Evolutionary conservation across 2,797 vertebrate species (phyloP).

Genomic region (Pangasius mekongensis): DNA sequence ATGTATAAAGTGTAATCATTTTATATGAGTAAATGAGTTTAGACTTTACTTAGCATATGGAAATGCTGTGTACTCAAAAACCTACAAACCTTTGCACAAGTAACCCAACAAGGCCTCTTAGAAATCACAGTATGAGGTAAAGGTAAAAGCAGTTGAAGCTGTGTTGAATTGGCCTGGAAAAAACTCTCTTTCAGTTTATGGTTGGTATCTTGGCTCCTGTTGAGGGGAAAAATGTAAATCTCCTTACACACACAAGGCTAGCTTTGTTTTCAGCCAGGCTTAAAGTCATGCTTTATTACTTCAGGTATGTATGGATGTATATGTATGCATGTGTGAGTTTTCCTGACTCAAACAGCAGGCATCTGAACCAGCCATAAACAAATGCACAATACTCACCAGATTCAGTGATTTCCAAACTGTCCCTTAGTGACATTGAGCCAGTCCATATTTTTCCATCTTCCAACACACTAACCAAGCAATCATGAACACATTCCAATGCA

Average conservation of each 20-base stretch:
- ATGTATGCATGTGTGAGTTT: constrained; percentile 26
- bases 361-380: constrained; percentile 19
- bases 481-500: neutral
- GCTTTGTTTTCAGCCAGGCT: constrained; percentile 70
- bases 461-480: constrained; percentile 2
- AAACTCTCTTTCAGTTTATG: constrained; percentile 43
- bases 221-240: constrained; percentile 69
- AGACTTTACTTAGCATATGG: constrained; percentile 18
- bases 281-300: constrained; percentile 59
- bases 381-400: constrained; percentile 14
- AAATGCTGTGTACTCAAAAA: neutral
- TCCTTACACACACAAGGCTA: constrained; percentile 73
- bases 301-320: constrained; percentile 35
- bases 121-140: constrained; percentile 30
- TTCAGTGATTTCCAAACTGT: neutral
- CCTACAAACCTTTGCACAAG: neutral
- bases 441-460: constrained; percentile 5
- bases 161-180: constrained; percentile 37
- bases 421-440: constrained; percentile 1
- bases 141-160: constrained; percentile 39
- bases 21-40: neutral
- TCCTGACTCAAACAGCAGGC: constrained; percentile 1
- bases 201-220: constrained; percentile 53
- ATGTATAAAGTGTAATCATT: neutral
- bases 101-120: constrained; percentile 30